Base-by-base conservation (phyloP, 2,888 invertebrate genomes). In the Amiota mariae region DNA sequence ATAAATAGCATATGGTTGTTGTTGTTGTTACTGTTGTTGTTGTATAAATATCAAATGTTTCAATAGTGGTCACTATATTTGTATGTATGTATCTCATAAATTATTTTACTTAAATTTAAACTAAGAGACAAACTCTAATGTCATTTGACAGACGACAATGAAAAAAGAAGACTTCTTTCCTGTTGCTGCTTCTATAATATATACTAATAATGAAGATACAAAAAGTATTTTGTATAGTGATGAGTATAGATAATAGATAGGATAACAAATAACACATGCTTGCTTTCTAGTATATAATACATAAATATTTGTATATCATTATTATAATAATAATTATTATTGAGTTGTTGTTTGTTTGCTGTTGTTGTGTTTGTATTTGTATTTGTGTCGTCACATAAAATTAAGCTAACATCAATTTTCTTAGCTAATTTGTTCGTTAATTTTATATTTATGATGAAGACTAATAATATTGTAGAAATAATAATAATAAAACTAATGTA, bases 371-470 rank as follows among this genome's bases (percentile, higher is more conserved):
- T n/a, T n/a, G n/a, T n/a, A n/a, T n/a, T n/a, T n/a, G n/a, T n/a
- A n/a, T n/a, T n/a, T n/a, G n/a, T n/a, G n/a, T n/a, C n/a, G 46
- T 54, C 36, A 68, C 20, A 73, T 78, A 72, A 80, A 78, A 79
- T 79, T 79, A 77, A 79, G 80, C 80, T 80, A 80, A 80, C 66
- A 80, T 80, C 72, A 74, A 75, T 79, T 80, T 78, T 81, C 84
- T 85, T 36, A 80, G 78, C 67, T 74, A 67, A 12, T 75, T 24
- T 24, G 2, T 24, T 24, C 1, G 24, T 24, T 24, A n/a, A 24
- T 24, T 24, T 24, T 24, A 24, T 76, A 81, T 61, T n/a, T n/a
- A n/a, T n/a, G n/a, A 79, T 75, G 77, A 76, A 70, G 51, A 63
- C 72, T 63, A 54, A 64, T 51, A 24, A 24, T 24, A 49, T 18